Conservation (phyloP, 2,888 invertebrate genomes). For the Tyria jacobaeae region DNA sequence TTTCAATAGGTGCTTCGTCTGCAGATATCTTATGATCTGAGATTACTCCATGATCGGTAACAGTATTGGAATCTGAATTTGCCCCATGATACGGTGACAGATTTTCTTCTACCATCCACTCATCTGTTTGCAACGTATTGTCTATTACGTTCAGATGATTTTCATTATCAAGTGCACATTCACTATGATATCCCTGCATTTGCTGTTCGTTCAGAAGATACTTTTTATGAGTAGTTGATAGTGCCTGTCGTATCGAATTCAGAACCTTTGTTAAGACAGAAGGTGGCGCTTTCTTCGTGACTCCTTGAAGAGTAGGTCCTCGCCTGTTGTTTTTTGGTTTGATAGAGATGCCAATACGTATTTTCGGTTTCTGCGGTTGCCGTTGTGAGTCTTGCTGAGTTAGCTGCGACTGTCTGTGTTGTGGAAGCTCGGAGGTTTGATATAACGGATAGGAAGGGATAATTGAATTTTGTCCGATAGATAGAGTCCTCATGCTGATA, state of each 20-base stretch:
- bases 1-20: too few species aligned
- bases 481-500: background rate
- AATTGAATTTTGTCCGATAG: background rate
- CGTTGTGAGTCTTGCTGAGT: background rate
- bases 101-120: too few species aligned
- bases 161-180: too few species aligned
- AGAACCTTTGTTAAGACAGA: background rate
- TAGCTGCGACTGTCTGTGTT: background rate
- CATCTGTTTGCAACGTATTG: too few species aligned
- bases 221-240: conserved; percentile 1
- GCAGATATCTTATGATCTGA: too few species aligned
- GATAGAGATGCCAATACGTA: conserved; percentile 4
- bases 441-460: background rate
- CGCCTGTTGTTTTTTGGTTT: background rate
- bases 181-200: too few species aligned
- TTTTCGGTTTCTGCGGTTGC: conserved; percentile 5
- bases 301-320: background rate
- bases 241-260: background rate
- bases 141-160: too few species aligned
- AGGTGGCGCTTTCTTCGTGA: background rate
- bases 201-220: too few species aligned
- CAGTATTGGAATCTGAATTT: too few species aligned
- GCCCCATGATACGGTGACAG: too few species aligned
- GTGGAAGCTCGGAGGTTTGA: background rate
- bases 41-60: too few species aligned